Evolutionary conservation across 2,797 vertebrate species (phyloP).

Genomic region (Pangasius krempfi): DNA sequence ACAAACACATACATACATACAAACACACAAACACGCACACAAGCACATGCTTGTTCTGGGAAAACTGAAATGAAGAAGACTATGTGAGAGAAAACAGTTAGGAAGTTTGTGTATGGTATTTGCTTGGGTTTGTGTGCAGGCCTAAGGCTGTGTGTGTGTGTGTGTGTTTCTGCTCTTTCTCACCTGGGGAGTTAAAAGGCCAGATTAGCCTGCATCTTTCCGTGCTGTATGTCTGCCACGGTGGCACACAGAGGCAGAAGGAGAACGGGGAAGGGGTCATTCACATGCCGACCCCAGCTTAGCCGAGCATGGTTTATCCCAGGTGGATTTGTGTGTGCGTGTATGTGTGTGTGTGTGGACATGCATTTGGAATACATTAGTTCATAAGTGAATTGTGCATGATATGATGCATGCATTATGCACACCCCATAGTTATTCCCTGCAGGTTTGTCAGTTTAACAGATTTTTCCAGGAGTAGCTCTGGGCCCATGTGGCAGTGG

Average conservation of each 20-base stretch:
- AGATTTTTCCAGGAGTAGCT: slow-evolving; percentile 25
- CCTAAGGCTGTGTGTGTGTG: slow-evolving; percentile 28
- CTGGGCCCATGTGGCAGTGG: slow-evolving; percentile 36
- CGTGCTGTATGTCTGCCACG: slow-evolving; percentile 36
- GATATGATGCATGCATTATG: slow-evolving; percentile 16
- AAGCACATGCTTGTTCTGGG: slow-evolving; percentile 13
- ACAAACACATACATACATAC: not conserved
- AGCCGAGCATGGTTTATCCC: slow-evolving; percentile 38
- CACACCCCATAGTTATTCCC: slow-evolving; percentile 12
- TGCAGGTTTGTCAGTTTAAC: slow-evolving; percentile 21
- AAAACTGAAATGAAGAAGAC: slow-evolving; percentile 21
- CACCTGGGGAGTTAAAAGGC: slow-evolving; percentile 39
- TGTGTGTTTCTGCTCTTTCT: slow-evolving; percentile 27
- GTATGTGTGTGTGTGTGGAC: slow-evolving; percentile 10
- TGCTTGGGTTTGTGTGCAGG: slow-evolving; percentile 27
- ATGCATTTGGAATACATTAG: slow-evolving; percentile 13
- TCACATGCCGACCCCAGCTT: slow-evolving; percentile 37
- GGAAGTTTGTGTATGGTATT: slow-evolving; percentile 51
- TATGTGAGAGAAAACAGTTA: slow-evolving; percentile 12
- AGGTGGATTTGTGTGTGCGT: slow-evolving; percentile 19
- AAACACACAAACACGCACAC: slow-evolving; percentile 5
- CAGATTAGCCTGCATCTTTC: slow-evolving; percentile 40
- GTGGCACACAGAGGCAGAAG: slow-evolving; percentile 32
- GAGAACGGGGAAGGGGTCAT: slow-evolving; percentile 32
- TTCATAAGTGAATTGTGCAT: slow-evolving; percentile 5